These are phyloP conservation scores for Nomia melanderi DNA, from an alignment of 1,140 invertebrate genomes.

Conservation along the genomic window DNA sequence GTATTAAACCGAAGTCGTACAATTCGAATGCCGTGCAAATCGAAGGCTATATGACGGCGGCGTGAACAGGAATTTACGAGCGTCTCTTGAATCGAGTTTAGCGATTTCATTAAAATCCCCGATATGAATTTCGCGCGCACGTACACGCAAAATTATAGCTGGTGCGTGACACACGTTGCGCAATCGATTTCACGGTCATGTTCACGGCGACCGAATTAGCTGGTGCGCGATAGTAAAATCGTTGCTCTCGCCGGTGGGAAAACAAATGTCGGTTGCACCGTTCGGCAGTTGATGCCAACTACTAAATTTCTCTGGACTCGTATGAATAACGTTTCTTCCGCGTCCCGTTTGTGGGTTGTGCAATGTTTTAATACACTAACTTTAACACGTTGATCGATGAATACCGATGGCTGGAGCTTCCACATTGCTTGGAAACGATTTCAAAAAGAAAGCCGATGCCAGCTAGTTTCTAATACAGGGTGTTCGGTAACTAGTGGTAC, in stretches of 20 bases:
- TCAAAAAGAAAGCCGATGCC: too few relatives aligned
- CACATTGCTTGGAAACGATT: too few relatives aligned
- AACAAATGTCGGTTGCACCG: neutral
- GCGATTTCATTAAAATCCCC: conserved; percentile 26
- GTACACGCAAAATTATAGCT: conserved; percentile 46
- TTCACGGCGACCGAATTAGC: conserved; percentile 1
- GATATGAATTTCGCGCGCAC: conserved; percentile 45
- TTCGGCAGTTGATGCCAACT: neutral
- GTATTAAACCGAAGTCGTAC: too few relatives aligned
- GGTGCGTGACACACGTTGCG: conserved; percentile 24
- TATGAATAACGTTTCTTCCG: neutral
- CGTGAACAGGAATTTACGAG: conserved; percentile 22
- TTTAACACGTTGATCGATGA: too few relatives aligned
- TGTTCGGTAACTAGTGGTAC: too few relatives aligned
- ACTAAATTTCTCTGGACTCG: neutral
- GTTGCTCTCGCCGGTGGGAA: neutral
- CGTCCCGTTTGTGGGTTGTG: too few relatives aligned
- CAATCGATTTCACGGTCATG: neutral
- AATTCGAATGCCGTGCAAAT: too few relatives aligned
- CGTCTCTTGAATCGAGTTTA: neutral
- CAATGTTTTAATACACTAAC: too few relatives aligned
- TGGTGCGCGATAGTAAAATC: neutral
- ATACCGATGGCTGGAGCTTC: too few relatives aligned
- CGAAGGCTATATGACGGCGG: too few relatives aligned
- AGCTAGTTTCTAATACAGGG: too few relatives aligned